Percentiles rank a stretch among this genome's conserved stretches.
phyloP scores from a whole-genome alignment of 2,797 vertebrate species.

The Enteromius treurensis region DNA sequence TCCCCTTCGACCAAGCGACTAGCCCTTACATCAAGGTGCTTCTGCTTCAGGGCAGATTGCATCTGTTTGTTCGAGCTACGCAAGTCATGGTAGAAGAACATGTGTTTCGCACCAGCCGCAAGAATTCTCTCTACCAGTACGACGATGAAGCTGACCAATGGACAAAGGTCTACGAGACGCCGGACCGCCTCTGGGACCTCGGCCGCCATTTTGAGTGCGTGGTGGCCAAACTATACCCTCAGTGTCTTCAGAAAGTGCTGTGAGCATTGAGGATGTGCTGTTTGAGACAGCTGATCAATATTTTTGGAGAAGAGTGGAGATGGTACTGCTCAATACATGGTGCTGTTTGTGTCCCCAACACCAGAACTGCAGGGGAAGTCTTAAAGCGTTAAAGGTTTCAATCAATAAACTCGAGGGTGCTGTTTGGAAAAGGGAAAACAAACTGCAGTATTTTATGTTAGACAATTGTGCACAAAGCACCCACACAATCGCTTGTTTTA shows the following conservation, averaged over 20 bases:
- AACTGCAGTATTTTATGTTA: conserved; percentile 76
- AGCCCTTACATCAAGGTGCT: conserved; percentile 97
- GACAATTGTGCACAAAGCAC: conserved; percentile 78
- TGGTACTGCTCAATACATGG: conserved; percentile 76
- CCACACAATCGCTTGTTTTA: conserved; percentile 84
- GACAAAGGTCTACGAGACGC: conserved; percentile 96
- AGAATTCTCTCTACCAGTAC: conserved; percentile 97
- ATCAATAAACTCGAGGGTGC: conserved; percentile 61
- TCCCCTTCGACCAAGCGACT: conserved; percentile 95
- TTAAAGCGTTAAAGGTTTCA: conserved; percentile 52
- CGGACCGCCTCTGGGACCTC: conserved; percentile 97
- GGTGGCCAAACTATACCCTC: conserved; percentile 98
- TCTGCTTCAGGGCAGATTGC: conserved; percentile 89
- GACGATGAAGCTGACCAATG: conserved; percentile 89
- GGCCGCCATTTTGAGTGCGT: conserved; percentile 99
- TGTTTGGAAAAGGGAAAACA: conserved; percentile 76
- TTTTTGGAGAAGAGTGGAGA: conserved; percentile 69
- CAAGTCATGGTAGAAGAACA: conserved; percentile 98
- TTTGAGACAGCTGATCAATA: conserved; percentile 33
- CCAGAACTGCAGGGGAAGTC: conserved; percentile 68
- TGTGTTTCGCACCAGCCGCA: conserved; percentile 98
- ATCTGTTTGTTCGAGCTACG: conserved; percentile 96
- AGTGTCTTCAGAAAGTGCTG: conserved; percentile 99
- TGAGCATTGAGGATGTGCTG: conserved; percentile 69
- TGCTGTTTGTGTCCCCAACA: conserved; percentile 84